A percentile compares a stretch with the other conserved stretches of the same genome.
These are phyloP conservation scores for Anhinga anhinga DNA, from an alignment of 2,113 vertebrate species.

Conservation along the genomic window DNA sequence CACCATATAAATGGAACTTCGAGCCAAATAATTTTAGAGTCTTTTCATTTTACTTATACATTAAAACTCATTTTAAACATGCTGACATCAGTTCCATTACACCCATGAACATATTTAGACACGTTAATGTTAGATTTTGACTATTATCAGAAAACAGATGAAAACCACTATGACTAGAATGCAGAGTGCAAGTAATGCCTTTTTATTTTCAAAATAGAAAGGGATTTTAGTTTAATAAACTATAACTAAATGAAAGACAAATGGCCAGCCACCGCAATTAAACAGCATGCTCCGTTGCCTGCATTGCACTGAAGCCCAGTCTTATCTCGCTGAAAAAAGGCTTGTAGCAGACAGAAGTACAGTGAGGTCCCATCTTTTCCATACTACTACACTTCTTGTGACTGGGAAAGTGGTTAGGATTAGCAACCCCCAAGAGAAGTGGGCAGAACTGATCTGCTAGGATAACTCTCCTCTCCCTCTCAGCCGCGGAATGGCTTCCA, in stretches of 20 bases:
- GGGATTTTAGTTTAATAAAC: not conserved
- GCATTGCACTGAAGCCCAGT: not conserved
- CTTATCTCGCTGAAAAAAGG: not conserved
- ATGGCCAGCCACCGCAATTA: not conserved
- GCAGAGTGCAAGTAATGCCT: not conserved
- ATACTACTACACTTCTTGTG: not conserved
- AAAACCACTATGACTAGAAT: not conserved
- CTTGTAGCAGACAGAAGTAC: not conserved
- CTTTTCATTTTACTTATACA: constrained; percentile 1
- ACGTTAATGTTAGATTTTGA: not conserved
- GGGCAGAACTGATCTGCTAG: not conserved
- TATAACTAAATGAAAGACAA: not conserved
- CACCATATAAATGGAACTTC: constrained; percentile 20
- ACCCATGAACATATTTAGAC: not conserved
- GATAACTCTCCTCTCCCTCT: not conserved
- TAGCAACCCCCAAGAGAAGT: not conserved
- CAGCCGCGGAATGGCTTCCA: not conserved
- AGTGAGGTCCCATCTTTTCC: not conserved
- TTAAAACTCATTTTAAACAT: constrained; percentile 11
- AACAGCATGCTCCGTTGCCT: not conserved
- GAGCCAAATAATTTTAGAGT: constrained; percentile 56
- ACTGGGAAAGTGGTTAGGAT: not conserved
- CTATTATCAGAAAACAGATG: not conserved
- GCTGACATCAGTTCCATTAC: not conserved
- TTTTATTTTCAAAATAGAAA: not conserved